These are phyloP conservation scores for Heliothis virescens DNA, from an alignment of 1,140 invertebrate species.

Conservation along the genomic window DNA sequence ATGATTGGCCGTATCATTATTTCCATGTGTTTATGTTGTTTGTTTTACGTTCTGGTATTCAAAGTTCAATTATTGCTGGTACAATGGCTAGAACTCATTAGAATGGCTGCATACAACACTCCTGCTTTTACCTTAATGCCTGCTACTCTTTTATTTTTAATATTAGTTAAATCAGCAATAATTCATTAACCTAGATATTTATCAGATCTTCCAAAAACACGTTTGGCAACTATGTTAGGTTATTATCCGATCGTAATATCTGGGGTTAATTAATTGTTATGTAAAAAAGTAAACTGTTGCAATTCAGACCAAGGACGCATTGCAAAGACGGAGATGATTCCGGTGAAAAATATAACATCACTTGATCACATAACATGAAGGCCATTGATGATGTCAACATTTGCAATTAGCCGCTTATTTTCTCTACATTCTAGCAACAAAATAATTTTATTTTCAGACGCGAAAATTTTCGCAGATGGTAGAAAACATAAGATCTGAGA, in stretches of 20 bases:
- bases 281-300: neutral
- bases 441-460: neutral
- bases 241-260: neutral
- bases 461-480: too few relatives aligned
- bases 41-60: neutral
- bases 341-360: slow-evolving; percentile 1
- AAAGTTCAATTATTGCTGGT: neutral
- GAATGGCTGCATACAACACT: too few relatives aligned
- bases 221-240: too few relatives aligned
- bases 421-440: neutral
- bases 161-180: too few relatives aligned
- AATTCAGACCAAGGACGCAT: neutral
- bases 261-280: neutral
- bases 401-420: neutral
- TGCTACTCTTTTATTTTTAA: too few relatives aligned
- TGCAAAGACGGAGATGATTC: slow-evolving; percentile 19
- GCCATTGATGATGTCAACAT: neutral
- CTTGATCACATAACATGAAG: slow-evolving; percentile 6
- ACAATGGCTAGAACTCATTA: too few relatives aligned
- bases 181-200: too few relatives aligned
- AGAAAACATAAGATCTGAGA: too few relatives aligned
- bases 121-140: too few relatives aligned
- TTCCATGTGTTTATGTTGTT: neutral
- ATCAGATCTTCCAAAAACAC: too few relatives aligned
- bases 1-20: slow-evolving; percentile 19